phyloP scores from a whole-genome alignment of 2,113 vertebrate species.

The Pyxicephalus adspersus region DNA sequence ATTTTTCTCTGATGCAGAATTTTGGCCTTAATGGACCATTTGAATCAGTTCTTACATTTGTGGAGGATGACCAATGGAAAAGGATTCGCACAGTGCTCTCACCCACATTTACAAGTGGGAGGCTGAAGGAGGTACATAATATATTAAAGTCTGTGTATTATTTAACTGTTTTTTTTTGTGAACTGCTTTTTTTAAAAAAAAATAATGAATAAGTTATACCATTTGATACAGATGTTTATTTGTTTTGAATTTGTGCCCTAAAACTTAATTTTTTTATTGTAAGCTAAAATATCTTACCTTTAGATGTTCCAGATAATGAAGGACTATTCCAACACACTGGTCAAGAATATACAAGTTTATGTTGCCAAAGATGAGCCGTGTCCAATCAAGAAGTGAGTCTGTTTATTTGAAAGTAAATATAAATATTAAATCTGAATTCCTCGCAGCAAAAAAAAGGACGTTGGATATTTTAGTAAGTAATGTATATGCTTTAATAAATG shows the following conservation, averaged over 20 bases:
- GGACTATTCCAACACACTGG: constrained; percentile 71
- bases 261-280: background rate
- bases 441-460: no score
- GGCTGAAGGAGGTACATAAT: constrained; percentile 66
- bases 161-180: no score
- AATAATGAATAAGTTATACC: no score
- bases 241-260: background rate
- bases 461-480: no score
- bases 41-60: constrained; percentile 58
- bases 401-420: background rate
- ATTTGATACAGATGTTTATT: no score
- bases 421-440: background rate
- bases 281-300: constrained; percentile 50
- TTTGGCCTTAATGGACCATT: constrained; percentile 64
- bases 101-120: constrained; percentile 68
- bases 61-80: constrained; percentile 68
- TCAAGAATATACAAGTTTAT: constrained; percentile 66
- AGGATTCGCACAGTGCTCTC: constrained; percentile 68
- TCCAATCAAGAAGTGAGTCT: constrained; percentile 77
- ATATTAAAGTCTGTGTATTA: background rate
- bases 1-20: constrained; percentile 55
- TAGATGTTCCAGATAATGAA: constrained; percentile 83
- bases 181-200: no score
- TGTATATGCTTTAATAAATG: no score
- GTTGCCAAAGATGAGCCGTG: constrained; percentile 58